These are phyloP conservation scores for Thysanoteuthis rhombus DNA, from an alignment of 2,888 invertebrate species.

Conservation along the genomic window DNA sequence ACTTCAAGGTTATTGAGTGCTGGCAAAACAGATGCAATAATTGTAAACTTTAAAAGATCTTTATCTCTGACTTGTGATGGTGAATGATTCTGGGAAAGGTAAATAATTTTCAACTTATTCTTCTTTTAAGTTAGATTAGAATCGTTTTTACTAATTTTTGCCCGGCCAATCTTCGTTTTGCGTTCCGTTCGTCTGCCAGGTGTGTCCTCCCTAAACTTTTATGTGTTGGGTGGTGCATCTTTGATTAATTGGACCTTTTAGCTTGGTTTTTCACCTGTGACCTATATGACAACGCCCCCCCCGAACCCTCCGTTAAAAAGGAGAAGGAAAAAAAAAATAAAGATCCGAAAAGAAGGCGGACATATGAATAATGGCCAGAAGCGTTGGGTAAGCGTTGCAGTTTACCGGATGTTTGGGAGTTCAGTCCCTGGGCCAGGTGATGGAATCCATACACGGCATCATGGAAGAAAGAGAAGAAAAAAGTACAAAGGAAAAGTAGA, in stretches of 20 bases:
- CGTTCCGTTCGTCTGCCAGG: not conserved
- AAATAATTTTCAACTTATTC: not conserved
- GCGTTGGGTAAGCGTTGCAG: no score
- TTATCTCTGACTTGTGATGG: not conserved
- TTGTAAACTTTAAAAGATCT: not conserved
- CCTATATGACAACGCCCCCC: not conserved
- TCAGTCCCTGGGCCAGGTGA: no score
- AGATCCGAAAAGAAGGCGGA: not conserved
- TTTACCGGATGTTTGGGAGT: no score
- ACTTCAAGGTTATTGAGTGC: not conserved
- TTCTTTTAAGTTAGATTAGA: not conserved
- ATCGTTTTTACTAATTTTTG: not conserved
- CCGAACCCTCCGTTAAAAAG: not conserved
- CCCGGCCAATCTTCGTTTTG: not conserved
- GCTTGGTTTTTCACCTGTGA: not conserved
- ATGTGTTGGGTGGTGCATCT: not conserved
- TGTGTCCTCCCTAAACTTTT: not conserved
- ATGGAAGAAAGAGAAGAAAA: no score
- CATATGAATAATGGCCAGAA: no score
- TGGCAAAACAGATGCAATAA: not conserved
- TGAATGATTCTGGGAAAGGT: not conserved
- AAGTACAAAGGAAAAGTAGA: no score
- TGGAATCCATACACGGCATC: no score
- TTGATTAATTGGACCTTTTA: not conserved
- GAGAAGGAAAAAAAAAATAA: not conserved